Conservation (phyloP, 2,888 invertebrate genomes). For the Sussaba pulchella region DNA sequence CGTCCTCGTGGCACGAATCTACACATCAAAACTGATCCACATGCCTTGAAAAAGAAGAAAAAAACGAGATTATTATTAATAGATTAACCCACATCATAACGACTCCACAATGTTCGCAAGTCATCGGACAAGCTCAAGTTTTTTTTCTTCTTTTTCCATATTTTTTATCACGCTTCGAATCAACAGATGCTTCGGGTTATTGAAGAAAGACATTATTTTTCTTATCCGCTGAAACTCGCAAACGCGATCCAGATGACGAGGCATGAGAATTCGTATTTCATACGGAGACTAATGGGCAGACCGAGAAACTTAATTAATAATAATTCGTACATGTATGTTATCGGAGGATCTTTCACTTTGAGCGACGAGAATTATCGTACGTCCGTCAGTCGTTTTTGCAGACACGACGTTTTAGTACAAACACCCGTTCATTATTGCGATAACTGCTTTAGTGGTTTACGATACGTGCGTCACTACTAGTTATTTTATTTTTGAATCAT, state of each 20-base stretch:
- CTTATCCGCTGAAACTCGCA: constrained; percentile 4
- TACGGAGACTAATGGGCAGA: constrained; percentile 3
- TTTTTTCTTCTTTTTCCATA: not conserved
- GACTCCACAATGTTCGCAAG: not conserved
- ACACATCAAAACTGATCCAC: constrained; percentile 31
- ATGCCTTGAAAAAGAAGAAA: no score
- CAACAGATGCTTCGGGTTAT: constrained; percentile 10
- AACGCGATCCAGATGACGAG: constrained; percentile 28
- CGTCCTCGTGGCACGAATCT: constrained; percentile 73
- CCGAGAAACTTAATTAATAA: not conserved
- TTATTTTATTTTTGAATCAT: no score
- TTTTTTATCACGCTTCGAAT: constrained; percentile 8
- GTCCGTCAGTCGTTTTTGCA: constrained; percentile 78
- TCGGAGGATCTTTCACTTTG: constrained; percentile 73
- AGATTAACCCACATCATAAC: constrained; percentile 18
- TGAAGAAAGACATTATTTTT: constrained; percentile 4
- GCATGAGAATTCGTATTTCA: constrained; percentile 8
- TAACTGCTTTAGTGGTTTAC: constrained; percentile 13
- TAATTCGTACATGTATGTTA: constrained; percentile 74
- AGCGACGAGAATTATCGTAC: constrained; percentile 74
- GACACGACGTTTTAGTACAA: constrained; percentile 66
- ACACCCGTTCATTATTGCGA: no score
- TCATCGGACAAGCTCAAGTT: constrained; percentile 10
- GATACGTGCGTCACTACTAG: constrained; percentile 51
- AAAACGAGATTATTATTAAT: constrained; percentile 5